Base-by-base conservation (phyloP, 2,888 invertebrate species). In the Myopa testacea region DNA sequence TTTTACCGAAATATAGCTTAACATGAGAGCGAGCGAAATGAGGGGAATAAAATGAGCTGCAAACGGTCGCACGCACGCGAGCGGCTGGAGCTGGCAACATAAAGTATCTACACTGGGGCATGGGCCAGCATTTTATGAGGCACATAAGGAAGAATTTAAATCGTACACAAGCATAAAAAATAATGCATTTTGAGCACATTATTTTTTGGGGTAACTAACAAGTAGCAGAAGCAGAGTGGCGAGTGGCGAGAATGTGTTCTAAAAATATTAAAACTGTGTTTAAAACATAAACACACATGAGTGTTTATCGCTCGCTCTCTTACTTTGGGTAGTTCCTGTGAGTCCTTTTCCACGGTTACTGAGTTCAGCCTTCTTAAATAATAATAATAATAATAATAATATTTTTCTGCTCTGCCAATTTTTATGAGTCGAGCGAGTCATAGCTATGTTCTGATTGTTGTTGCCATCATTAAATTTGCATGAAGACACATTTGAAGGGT, bases 401-500 rank as follows among this genome's bases (percentile, higher is more conserved):
- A 65, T 37, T 14, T 65, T 65, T 65, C 26, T 65, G 65, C 65
- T 38, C 34, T 37, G 65, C 37, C 4, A 65, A 65, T 4, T 65
- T 65, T 65, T 37, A 38, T 34, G 38, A 65, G 65, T 38, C 7
- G 10, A 4, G 14, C 38, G 38, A 65, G 65, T 38, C 7, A 3
- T 4, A 14, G 65, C 34, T 14, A 14, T 34, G 26, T 63, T 63
- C 5, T 26, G 0, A 10, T 65, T 65, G 37, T 12, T 37, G 37
- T 65, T 65, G 38, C 7, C 62, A 26, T 62, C 34, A 62, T 3
- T 62, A 65, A 65, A 65, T 65, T 26, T 65, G 65, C 65, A 65
- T 38, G 34, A 55, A 16, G n/a, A 6, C 55, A n/a, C 55, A 55
- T 12, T 55, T 14, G 10, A 55, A 55, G 10, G 4, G n/a, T 6